These are phyloP conservation scores for Pelochelys cantorii DNA, from an alignment of 2,797 vertebrate genomes.

Conservation along the genomic window DNA sequence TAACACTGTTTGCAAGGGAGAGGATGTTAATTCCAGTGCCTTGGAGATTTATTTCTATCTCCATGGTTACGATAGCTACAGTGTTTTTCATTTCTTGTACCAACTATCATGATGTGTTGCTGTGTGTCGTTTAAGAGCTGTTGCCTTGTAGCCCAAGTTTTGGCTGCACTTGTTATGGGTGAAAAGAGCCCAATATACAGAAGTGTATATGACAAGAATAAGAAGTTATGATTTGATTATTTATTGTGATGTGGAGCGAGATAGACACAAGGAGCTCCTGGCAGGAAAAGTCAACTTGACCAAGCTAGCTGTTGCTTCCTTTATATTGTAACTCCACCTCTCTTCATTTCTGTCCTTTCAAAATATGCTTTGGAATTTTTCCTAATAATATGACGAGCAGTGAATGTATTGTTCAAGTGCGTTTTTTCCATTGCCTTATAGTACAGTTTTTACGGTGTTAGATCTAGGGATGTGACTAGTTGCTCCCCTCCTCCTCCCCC, in stretches of 20 bases:
- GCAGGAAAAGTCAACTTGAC: too few relatives aligned
- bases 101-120: not conserved
- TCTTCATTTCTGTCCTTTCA: not conserved
- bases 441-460: not conserved
- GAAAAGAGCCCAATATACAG: not conserved
- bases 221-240: not conserved
- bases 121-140: not conserved
- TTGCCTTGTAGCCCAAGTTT: not conserved
- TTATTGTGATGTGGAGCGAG: not conserved
- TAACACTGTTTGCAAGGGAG: not conserved
- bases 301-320: not conserved
- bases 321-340: not conserved
- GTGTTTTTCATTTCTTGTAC: not conserved
- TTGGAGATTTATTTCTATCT: not conserved
- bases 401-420: not conserved
- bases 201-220: not conserved
- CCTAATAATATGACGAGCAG: not conserved
- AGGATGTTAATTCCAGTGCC: not conserved
- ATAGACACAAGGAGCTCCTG: not conserved
- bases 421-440: not conserved
- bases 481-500: too few relatives aligned
- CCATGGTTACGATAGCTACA: not conserved
- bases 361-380: not conserved
- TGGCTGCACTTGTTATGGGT: not conserved
- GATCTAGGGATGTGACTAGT: too few relatives aligned